A percentile compares a stretch with the other conserved stretches of the same genome.
These are phyloP conservation scores for Pseudococcus jackbeardsleyi DNA, from an alignment of 2,888 invertebrate genomes.

Conservation along the genomic window DNA sequence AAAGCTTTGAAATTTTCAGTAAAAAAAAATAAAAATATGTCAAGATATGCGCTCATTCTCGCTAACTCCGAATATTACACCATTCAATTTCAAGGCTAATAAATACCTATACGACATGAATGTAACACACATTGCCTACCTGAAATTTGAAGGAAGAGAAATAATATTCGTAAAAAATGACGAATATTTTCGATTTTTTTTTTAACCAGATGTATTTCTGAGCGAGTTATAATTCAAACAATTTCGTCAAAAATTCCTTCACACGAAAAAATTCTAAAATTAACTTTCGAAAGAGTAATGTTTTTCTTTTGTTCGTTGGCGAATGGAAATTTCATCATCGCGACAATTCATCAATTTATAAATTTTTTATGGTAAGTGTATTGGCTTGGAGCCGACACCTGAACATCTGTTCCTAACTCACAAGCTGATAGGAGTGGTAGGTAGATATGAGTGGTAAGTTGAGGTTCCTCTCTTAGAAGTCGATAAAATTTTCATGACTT, in stretches of 20 bases:
- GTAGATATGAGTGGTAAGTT: not conserved
- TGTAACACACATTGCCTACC: not conserved
- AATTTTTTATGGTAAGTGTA: not conserved
- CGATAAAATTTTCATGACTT: not conserved
- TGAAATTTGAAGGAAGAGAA: not conserved
- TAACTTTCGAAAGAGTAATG: not conserved
- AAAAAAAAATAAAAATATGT: no score
- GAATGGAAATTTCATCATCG: not conserved
- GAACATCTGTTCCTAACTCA: not conserved
- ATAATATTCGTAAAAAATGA: not conserved
- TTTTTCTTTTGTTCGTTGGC: not conserved
- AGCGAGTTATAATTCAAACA: not conserved
- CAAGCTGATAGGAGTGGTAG: not conserved
- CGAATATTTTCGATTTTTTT: not conserved
- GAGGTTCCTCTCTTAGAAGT: not conserved
- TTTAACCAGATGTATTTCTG: not conserved
- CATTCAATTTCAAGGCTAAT: no score
- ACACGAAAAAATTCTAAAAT: not conserved
- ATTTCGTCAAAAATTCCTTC: not conserved
- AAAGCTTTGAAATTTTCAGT: no score
- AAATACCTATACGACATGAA: not conserved
- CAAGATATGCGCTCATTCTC: no score
- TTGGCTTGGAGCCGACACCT: slow-evolving; percentile 18
- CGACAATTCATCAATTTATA: not conserved
- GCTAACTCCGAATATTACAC: no score